Evolutionary conservation across 2,888 invertebrate species (phyloP), one percentile per base, ranked within the genome.

Genomic region (Stictocephala bisonia): DNA sequence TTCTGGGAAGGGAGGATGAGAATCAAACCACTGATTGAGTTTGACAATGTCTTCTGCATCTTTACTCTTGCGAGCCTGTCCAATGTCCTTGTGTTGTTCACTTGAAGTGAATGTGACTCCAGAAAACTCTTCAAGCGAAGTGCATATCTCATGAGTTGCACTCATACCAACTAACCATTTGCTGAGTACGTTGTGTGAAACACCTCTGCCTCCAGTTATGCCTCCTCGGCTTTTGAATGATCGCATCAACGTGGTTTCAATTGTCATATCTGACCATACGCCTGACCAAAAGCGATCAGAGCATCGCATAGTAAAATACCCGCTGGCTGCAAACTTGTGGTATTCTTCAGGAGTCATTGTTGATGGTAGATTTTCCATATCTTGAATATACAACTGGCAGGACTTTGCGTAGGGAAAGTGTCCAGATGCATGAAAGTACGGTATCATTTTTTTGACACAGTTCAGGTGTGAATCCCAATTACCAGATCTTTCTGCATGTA

Each of bases 331-430:
- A 70, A 80, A 80, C 66, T 74, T 48, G 40, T 77, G 18, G 60
- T 77, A 80, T 71, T 80, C 80, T 27, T 20, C 48, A 20, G 73
- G 66, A 11, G 74, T 18, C 77, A 78, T 81, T 75, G 72, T 74
- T 51, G 69, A 56, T 70, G 75, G 31, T 53, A 83, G 78, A 35
- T 75, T 29, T 11, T 69, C 48, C 82, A 83, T 83, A 76, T 82
- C n/a, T n/a, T n/a, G n/a, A n/a, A n/a, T n/a, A n/a, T n/a, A n/a
- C n/a, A n/a, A n/a, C n/a, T n/a, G n/a, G 20, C 75, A 76, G 48
- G 78, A 80, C 77, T 82, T 82, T 40, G 82, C 81, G 77, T 83
- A 82, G 1, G 76, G 69, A 66, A 82, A 82, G 78, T 84, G 82
- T 11, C 83, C 83, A 51, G 76, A 77, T 29, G 82, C 81, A 78